Evolutionary conservation across 2,113 vertebrate genomes (phyloP).

Genomic region (Ardeotis arabs): DNA sequence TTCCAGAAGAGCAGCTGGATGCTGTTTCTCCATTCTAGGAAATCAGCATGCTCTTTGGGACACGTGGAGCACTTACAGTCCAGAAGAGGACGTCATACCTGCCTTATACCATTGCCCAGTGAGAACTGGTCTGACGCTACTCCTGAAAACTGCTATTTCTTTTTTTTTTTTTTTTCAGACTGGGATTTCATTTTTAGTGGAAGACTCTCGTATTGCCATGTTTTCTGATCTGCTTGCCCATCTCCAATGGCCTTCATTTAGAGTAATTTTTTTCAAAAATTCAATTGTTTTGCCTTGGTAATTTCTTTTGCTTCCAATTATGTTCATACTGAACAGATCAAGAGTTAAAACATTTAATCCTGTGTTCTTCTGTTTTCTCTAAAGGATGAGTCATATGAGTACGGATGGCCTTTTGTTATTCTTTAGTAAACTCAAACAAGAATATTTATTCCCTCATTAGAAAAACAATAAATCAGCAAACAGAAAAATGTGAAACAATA

Average conservation of each 20-base stretch:
- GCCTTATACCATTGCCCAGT: not conserved
- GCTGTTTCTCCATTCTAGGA: not conserved
- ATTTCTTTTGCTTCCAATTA: not conserved
- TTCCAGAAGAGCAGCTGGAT: not conserved
- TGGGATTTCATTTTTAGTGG: not conserved
- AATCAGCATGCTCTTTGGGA: not conserved
- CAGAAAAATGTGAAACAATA: not conserved
- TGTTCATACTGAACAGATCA: not conserved
- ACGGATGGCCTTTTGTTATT: not conserved
- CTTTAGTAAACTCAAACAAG: conserved; percentile 30
- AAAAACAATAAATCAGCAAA: conserved; percentile 25
- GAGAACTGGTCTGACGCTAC: not conserved
- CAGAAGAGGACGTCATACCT: conserved; percentile 14
- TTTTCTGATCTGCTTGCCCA: not conserved
- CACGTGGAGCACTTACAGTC: not conserved
- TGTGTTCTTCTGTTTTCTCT: not conserved
- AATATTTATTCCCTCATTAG: conserved; percentile 14
- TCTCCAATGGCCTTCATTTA: not conserved
- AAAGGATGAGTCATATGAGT: conserved; percentile 18
- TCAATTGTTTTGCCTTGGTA: not conserved
- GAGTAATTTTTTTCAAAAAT: not conserved
- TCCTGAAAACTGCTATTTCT: not conserved
- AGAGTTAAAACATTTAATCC: conserved; percentile 33
- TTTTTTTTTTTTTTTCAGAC: not conserved
- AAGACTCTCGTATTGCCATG: not conserved